Evolutionary conservation across 1,140 invertebrate genomes (phyloP).

Genomic region (Ostrea denselamellosa): DNA sequence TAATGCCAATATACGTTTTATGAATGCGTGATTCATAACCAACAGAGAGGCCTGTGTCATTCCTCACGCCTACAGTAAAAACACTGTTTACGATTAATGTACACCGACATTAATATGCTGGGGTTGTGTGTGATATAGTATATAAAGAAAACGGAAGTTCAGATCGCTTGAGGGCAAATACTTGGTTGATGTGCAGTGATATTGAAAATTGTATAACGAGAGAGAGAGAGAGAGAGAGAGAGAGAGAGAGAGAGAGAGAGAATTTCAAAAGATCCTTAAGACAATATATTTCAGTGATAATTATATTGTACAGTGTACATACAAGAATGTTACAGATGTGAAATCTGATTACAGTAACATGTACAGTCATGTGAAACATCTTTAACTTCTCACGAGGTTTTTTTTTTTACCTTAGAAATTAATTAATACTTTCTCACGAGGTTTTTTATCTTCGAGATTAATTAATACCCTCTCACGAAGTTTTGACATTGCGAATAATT

Average conservation of each 20-base stretch:
- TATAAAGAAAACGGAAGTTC: background rate
- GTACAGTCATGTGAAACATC: too few species aligned
- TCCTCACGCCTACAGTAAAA: background rate
- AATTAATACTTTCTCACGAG: background rate
- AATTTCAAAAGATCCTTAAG: too few species aligned
- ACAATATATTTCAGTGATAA: too few species aligned
- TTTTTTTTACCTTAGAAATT: background rate
- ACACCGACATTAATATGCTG: background rate
- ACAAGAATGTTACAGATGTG: too few species aligned
- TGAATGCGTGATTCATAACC: background rate
- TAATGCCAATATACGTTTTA: background rate
- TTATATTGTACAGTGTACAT: too few species aligned
- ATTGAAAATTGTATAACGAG: background rate
- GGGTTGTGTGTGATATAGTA: background rate
- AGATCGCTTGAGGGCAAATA: constrained; percentile 6
- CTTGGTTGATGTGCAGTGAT: background rate
- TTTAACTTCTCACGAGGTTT: too few species aligned
- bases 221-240: constrained; percentile 8
- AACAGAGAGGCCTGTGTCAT: background rate
- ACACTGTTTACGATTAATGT: background rate
- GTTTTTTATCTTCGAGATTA: background rate
- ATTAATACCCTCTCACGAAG: background rate
- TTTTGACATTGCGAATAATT: too few species aligned
- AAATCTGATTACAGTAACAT: too few species aligned
- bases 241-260: constrained; percentile 14